Evolutionary conservation across 1,140 invertebrate species (phyloP).

Genomic region (Bombus ignitus): DNA sequence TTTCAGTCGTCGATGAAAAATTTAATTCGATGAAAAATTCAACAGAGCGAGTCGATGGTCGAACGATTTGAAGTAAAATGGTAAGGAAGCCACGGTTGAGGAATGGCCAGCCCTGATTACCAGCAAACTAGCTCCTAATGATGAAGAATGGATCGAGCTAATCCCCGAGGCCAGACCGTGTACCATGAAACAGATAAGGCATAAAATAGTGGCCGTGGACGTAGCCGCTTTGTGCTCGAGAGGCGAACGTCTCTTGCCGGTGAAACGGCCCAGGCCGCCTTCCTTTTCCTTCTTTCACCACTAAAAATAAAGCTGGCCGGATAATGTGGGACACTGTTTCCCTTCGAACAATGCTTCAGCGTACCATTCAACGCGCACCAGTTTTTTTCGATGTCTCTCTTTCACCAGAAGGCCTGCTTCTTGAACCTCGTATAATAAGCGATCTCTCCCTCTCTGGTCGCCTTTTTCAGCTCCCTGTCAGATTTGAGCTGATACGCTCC

Average conservation of each 20-base stretch:
- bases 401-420: not conserved
- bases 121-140: conserved; percentile 38
- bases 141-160: conserved; percentile 49
- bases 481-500: not conserved
- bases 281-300: conserved; percentile 2
- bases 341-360: conserved; percentile 14
- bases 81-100: not conserved
- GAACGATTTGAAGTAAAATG: not conserved
- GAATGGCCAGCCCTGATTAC: conserved; percentile 39
- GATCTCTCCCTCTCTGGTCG: not conserved
- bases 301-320: conserved; percentile 9
- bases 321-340: conserved; percentile 23
- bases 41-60: conserved; percentile 8
- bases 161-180: conserved; percentile 1
- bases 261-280: not conserved
- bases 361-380: conserved; percentile 26
- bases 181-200: conserved; percentile 22
- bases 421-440: conserved; percentile 11
- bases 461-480: not conserved
- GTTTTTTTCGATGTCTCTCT: conserved; percentile 28
- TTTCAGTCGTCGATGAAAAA: not conserved
- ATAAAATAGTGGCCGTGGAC: conserved; percentile 8
- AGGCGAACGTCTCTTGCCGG: not conserved
- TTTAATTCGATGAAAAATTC: not conserved
- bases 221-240: conserved; percentile 2